Conservation (phyloP, 2,888 invertebrate genomes). For the Tyria jacobaeae region DNA sequence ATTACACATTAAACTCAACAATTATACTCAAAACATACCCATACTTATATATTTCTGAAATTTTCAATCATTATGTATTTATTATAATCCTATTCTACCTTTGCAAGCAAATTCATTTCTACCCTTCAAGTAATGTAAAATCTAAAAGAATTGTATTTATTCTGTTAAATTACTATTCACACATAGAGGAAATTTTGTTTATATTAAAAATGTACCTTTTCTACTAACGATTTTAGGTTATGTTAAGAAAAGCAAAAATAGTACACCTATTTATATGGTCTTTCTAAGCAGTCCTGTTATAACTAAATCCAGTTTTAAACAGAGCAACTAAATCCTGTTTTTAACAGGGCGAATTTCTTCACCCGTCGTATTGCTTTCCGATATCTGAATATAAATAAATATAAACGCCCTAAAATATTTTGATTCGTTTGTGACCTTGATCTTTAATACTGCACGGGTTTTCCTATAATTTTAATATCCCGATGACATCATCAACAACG, state of each 20-base stretch:
- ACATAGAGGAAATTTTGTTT: not conserved
- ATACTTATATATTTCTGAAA: not conserved
- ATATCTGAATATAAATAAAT: not conserved
- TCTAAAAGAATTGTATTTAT: not conserved
- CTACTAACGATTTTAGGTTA: too few species aligned
- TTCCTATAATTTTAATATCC: conserved; percentile 14
- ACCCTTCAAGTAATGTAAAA: not conserved
- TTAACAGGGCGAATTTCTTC: not conserved
- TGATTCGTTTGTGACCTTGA: not conserved
- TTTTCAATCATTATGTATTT: not conserved
- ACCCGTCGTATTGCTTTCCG: not conserved
- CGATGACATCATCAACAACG: conserved; percentile 26
- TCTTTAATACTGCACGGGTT: not conserved
- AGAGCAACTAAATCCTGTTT: not conserved
- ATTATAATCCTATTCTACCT: not conserved
- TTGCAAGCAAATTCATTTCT: not conserved
- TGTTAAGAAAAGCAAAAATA: not conserved
- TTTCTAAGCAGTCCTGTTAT: not conserved
- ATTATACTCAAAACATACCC: too few species aligned
- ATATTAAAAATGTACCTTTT: not conserved
- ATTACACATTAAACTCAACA: too few species aligned
- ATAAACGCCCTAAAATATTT: not conserved
- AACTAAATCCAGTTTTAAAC: not conserved
- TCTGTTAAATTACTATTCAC: not conserved
- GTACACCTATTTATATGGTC: not conserved